Evolutionary conservation across 2,113 vertebrate genomes (phyloP), one percentile per base, ranked within the genome.

Genomic region (Haemorhous mexicanus): DNA sequence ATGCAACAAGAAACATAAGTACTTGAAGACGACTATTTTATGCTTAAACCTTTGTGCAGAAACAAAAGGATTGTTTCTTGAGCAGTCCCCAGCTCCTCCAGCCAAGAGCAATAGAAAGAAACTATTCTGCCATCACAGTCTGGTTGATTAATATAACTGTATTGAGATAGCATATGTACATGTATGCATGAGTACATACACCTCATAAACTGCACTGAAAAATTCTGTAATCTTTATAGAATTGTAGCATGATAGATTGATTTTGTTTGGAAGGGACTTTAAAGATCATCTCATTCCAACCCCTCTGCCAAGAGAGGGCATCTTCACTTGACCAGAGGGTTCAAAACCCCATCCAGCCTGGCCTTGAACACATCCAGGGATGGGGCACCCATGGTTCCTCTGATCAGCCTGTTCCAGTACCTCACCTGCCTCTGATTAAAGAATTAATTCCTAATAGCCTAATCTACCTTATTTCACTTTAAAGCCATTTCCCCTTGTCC

Each of bases 221-320:
- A 49, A 2, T 11, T 49, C 10, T 37, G 10, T 81, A 26, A 49
- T 67, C 41, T 61, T 61, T 33, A 8, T 10, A 18, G 26, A 35
- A 32, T 26, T 47, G 17, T 13, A 43, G 26, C 7, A 35, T 55
- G n/a, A 41, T 2, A 12, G 9, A 63, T 27, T 21, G 9, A 3
- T 26, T n/a, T 5, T 1, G 3, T 1, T 43, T 78, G 16, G n/a
- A n/a, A 53, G 12, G 23, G n/a, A 78, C 8, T 7, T 24, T 24
- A 32, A 53, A n/a, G 12, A 53, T 39, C 11, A 41, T 14, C 16
- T 41, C 0, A 0, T 32, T 79, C 49, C 30, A 63, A 13, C 3
- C 6, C 6, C 13, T n/a, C 39, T 70, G 30, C 13, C 17, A n/a
- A 21, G 41, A 37, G 20, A 21, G 21, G 9, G 24, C 13, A 35